Percentiles rank a stretch among this genome's conserved stretches.
These are phyloP conservation scores for Thalassaphorura encarpata DNA, from an alignment of 1,140 invertebrate genomes.

Conservation along the genomic window DNA sequence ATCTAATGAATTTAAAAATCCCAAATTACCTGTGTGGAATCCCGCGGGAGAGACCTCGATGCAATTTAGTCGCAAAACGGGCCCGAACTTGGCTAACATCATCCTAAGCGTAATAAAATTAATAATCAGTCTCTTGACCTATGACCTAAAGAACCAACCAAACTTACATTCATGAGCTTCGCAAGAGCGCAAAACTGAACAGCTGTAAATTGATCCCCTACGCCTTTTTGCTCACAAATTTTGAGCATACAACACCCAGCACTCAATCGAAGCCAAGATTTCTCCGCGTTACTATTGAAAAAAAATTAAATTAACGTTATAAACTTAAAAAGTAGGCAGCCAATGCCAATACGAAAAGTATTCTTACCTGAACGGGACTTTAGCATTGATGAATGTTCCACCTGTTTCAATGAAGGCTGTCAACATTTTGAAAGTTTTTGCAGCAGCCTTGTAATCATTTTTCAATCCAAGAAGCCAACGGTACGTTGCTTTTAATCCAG, in stretches of 20 bases:
- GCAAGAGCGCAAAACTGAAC: slow-evolving; percentile 93
- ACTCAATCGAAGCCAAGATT: slow-evolving; percentile 79
- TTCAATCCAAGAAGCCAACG: slow-evolving; percentile 89
- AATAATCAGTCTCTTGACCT: background rate
- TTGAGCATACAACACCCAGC: slow-evolving; percentile 93
- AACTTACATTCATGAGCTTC: slow-evolving; percentile 70
- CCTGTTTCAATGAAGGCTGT: slow-evolving; percentile 81
- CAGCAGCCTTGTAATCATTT: slow-evolving; percentile 73
- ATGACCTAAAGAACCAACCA: slow-evolving; percentile 8
- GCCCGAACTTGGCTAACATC: slow-evolving; percentile 83
- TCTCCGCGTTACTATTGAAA: slow-evolving; percentile 68
- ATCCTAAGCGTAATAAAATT: slow-evolving; percentile 46
- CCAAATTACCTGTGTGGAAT: slow-evolving; percentile 56
- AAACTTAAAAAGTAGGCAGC: too few relatives aligned
- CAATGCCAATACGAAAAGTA: slow-evolving; percentile 9
- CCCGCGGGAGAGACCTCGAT: slow-evolving; percentile 73
- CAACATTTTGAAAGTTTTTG: slow-evolving; percentile 87
- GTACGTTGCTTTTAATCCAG: slow-evolving; percentile 91
- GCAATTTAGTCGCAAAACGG: slow-evolving; percentile 78
- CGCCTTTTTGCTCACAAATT: slow-evolving; percentile 89
- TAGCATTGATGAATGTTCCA: slow-evolving; percentile 49
- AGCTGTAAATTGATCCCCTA: slow-evolving; percentile 83
- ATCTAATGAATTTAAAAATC: background rate
- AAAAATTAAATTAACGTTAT: background rate
- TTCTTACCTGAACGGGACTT: slow-evolving; percentile 42